Conservation (phyloP, 2,113 vertebrate species). For the Tyrannus savana region DNA sequence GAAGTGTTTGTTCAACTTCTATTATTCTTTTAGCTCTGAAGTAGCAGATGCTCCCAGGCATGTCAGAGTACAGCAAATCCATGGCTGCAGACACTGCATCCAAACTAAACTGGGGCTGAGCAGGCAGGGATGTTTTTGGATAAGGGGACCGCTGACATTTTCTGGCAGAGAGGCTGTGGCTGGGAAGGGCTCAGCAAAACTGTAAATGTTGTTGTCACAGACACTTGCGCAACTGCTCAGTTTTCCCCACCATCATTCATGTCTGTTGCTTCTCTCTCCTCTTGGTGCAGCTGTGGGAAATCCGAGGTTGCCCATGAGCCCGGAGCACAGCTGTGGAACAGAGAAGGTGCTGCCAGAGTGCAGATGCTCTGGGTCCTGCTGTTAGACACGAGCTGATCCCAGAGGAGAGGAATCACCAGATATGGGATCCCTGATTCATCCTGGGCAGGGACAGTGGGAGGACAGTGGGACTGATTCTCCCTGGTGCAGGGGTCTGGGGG, state of each 20-base stretch:
- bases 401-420: not conserved
- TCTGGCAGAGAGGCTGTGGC: not conserved
- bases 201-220: conserved; percentile 35
- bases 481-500: not conserved
- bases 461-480: not conserved
- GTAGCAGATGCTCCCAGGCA: not conserved
- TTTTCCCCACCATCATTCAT: conserved; percentile 5
- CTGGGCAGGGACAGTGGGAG: not conserved
- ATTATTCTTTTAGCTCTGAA: not conserved
- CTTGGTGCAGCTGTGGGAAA: not conserved
- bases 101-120: not conserved
- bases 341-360: not conserved
- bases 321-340: not conserved
- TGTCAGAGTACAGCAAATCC: not conserved
- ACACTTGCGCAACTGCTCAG: conserved; percentile 16
- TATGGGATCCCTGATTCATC: not conserved
- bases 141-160: not conserved
- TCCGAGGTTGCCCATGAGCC: accelerated
- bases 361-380: not conserved
- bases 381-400: accelerated
- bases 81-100: not conserved
- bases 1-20: conserved; percentile 20
- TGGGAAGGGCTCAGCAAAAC: conserved; percentile 5
- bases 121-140: not conserved
- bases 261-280: not conserved